Conservation (phyloP, 2,797 vertebrate species). For the Sebastes steindachneri region DNA sequence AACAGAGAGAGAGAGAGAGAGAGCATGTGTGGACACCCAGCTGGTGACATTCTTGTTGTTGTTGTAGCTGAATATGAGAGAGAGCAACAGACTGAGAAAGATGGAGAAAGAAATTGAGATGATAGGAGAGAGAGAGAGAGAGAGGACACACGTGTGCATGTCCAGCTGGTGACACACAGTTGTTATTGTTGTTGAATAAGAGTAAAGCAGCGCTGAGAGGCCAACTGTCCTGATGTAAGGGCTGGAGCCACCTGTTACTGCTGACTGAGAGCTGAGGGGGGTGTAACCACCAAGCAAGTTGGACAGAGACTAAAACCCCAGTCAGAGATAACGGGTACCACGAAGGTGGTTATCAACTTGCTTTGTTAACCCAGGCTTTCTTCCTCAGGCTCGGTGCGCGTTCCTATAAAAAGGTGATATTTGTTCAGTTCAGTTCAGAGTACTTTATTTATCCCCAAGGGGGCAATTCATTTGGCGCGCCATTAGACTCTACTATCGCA, state of each 20-base stretch:
- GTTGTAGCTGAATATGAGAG: conserved; percentile 1
- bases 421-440: too few relatives aligned
- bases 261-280: background rate
- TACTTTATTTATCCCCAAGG: too few relatives aligned
- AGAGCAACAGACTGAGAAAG: background rate
- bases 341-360: background rate
- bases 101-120: background rate
- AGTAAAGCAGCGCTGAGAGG: conserved; percentile 2
- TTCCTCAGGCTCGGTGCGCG: background rate
- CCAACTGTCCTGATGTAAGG: conserved; percentile 20
- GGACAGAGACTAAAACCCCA: background rate
- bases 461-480: too few relatives aligned
- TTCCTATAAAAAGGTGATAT: background rate
- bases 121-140: background rate
- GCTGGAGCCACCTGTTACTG: conserved; percentile 54
- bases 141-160: background rate
- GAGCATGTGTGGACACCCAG: conserved; percentile 9
- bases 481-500: background rate
- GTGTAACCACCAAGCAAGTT: background rate
- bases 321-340: background rate
- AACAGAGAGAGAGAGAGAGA: background rate
- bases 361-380: background rate
- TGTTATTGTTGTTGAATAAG: conserved; percentile 37
- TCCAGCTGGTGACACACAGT: conserved; percentile 23
- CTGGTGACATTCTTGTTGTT: conserved; percentile 7